Percentiles rank a stretch among this genome's conserved stretches.
Conservation (phyloP, 2,888 invertebrate genomes). For the Pollenia amentaria region DNA sequence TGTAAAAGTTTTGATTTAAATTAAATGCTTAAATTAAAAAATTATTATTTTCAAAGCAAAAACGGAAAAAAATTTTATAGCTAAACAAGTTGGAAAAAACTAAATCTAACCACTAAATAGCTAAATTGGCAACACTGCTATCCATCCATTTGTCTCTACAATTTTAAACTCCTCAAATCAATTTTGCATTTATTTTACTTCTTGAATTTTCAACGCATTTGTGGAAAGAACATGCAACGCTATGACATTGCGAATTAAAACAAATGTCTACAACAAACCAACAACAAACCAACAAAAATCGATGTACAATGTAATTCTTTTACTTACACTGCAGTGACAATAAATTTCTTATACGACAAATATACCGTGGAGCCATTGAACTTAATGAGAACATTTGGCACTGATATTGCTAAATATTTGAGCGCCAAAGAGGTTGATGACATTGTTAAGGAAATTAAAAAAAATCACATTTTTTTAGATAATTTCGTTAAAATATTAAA, state of each 20-base stretch:
- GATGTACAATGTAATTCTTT: conserved; percentile 47
- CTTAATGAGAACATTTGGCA: conserved; percentile 15
- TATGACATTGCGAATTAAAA: conserved; percentile 29
- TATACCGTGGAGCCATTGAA: conserved; percentile 50
- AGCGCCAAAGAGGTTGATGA: neutral
- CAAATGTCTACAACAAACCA: conserved; percentile 46
- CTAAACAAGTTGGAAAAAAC: too few relatives aligned
- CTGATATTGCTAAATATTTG: neutral
- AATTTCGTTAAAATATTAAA: too few relatives aligned
- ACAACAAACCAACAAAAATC: conserved; percentile 19
- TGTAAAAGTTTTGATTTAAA: too few relatives aligned
- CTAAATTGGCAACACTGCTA: too few relatives aligned
- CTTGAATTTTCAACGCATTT: conserved; percentile 21
- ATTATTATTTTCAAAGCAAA: too few relatives aligned
- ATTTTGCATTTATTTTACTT: conserved; percentile 54
- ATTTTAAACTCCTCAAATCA: conserved; percentile 34
- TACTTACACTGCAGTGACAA: conserved; percentile 70
- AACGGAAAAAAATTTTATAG: too few relatives aligned
- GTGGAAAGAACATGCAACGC: conserved; percentile 15
- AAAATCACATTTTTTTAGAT: neutral
- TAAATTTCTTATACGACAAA: conserved; percentile 60
- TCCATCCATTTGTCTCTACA: neutral
- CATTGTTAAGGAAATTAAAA: neutral
- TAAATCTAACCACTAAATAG: too few relatives aligned
- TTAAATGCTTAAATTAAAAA: too few relatives aligned